Evolutionary conservation across 2,888 invertebrate genomes (phyloP), one percentile per base, ranked within the genome.

Genomic region (Rotaria macrura): DNA sequence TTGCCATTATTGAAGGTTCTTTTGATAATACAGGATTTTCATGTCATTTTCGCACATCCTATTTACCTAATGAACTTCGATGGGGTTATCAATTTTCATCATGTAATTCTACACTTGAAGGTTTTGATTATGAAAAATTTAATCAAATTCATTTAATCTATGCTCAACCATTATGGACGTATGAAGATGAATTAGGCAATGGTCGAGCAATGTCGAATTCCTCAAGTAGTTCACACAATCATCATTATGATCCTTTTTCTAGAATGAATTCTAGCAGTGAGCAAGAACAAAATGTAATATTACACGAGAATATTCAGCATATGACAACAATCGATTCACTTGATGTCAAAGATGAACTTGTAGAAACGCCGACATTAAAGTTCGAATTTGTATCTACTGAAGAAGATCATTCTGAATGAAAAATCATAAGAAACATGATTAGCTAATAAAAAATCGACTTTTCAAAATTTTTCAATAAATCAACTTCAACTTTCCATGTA

Each of bases 101-200:
- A 20, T 84, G 79, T 43, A 43, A 79, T 79, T 25, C 43, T 0
- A 43, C 79, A 43, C 43, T 79, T n/a, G 43, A 79, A n/a, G 79
- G 43, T 79, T 86, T 86, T 43, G 86, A 86, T 65, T 86, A 86
- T 84, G 34, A 74, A n/a, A 74, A 84, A 29, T 86, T 86, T 38
- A 65, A 86, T 79, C 40, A 57, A 49, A n/a, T 79, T 52, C 74
- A 86, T 20, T 74, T 84, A 40, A 23, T 86, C 25, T 43, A 84
- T 57, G 34, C 17, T 43, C 2, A 3, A 79, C 25, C 43, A 4
- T 43, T 7, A 25, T 79, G 43, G 79, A n/a, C 1, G 5, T 43
- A 79, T 14, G 79, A 43, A 5, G 34, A 34, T 20, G 65, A 65
- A 65, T 20, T 34, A 17, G 20, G 7, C 10, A 20, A 34, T 34